These are phyloP conservation scores for Bradysia coprophila DNA, from an alignment of 1,140 invertebrate species.

Conservation along the genomic window DNA sequence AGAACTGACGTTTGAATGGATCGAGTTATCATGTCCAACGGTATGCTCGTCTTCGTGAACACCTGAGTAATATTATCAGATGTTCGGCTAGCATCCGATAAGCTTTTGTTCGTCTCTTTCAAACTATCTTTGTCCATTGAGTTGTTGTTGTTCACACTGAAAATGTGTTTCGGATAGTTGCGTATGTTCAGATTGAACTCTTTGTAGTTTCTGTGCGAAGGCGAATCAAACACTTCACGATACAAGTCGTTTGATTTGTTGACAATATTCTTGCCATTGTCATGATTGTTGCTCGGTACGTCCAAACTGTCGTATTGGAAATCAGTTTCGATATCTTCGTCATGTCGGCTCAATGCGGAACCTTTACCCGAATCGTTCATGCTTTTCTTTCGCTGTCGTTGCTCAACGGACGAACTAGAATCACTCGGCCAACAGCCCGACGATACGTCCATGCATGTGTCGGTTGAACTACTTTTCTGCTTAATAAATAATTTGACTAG, in stretches of 20 bases:
- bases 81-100: conserved; percentile 16
- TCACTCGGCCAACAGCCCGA: conserved; percentile 37
- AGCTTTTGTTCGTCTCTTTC: conserved; percentile 6
- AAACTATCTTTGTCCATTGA: conserved; percentile 26
- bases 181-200: conserved; percentile 13
- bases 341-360: conserved; percentile 25
- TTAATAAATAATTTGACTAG: conserved; percentile 80
- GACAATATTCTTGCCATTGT: background rate
- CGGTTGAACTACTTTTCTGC: conserved; percentile 55
- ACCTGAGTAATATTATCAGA: conserved; percentile 22
- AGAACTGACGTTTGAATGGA: conserved; percentile 47
- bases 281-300: conserved; percentile 1
- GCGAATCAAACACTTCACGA: conserved; percentile 5
- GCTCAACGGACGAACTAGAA: conserved; percentile 16
- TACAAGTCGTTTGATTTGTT: conserved; percentile 4
- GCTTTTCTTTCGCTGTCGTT: conserved; percentile 23
- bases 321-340: conserved; percentile 11
- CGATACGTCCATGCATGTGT: conserved; percentile 39
- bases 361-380: conserved; percentile 28
- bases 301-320: conserved; percentile 5
- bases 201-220: conserved; percentile 10
- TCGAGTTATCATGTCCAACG: conserved; percentile 40
- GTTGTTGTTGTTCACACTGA: conserved; percentile 17
- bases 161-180: conserved; percentile 17
- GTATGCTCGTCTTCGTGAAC: conserved; percentile 19